phyloP scores from a whole-genome alignment of 2,113 vertebrate species.

The Leucoraja erinaceus region DNA sequence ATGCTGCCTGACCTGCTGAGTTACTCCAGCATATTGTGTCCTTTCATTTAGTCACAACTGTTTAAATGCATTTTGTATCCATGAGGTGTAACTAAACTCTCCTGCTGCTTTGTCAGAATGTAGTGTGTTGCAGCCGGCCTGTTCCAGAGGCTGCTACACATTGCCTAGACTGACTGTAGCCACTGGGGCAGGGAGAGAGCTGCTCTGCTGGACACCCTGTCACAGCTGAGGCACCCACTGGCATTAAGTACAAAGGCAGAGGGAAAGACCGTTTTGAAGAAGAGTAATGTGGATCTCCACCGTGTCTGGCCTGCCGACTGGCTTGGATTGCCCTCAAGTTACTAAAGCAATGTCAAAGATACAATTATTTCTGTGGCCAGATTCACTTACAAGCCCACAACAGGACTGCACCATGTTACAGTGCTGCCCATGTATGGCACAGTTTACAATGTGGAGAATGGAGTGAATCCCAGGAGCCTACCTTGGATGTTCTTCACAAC shows the following conservation, averaged over 20 bases:
- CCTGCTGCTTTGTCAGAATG: background rate
- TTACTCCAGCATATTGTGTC: no score
- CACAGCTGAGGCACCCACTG: background rate
- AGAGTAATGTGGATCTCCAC: background rate
- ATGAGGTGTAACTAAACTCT: no score
- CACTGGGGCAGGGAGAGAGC: background rate
- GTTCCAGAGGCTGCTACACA: background rate
- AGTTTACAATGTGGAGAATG: background rate
- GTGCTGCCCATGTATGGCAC: background rate
- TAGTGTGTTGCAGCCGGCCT: background rate
- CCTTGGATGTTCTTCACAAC: background rate
- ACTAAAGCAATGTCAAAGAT: no score
- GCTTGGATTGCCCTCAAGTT: no score
- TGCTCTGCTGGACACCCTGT: background rate
- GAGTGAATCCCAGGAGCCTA: background rate
- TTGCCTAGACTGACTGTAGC: background rate
- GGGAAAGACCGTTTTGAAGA: no score
- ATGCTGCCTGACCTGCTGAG: no score
- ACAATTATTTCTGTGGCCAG: background rate
- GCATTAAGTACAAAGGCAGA: background rate
- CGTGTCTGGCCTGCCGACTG: no score
- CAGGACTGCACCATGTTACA: background rate
- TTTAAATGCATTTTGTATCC: no score
- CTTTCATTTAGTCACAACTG: no score
- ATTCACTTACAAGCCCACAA: background rate